Evolutionary conservation across 64 coral and sea anemone species (phyloP).

Genomic region (Platygyra sinensis): DNA sequence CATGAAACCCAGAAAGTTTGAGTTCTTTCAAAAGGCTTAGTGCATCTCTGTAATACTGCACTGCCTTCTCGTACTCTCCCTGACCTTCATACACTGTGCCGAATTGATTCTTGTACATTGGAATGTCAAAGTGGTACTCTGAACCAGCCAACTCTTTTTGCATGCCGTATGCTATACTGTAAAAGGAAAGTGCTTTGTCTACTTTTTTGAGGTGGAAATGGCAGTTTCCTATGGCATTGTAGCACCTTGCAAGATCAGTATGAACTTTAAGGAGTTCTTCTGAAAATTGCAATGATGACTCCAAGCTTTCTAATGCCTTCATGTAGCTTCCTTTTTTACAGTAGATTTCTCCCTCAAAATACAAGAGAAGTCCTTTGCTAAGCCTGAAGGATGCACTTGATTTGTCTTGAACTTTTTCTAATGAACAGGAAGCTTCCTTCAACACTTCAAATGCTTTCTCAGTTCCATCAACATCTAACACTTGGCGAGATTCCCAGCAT

Average conservation of each 20-base stretch:
- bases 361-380: neutral
- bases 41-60: slow-evolving; percentile 23
- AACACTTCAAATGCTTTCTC: neutral
- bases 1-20: slow-evolving; percentile 6
- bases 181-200: neutral
- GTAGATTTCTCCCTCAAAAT: neutral
- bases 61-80: slow-evolving; percentile 4
- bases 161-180: slow-evolving; percentile 23
- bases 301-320: neutral
- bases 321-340: neutral
- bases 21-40: slow-evolving; percentile 27
- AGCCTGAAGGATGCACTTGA: neutral
- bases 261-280: slow-evolving; percentile 14
- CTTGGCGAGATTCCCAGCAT: neutral
- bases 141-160: slow-evolving; percentile 1
- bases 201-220: neutral
- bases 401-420: neutral
- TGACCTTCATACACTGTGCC: slow-evolving; percentile 6
- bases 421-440: neutral
- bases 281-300: neutral
- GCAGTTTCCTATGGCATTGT: slow-evolving; percentile 46
- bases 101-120: slow-evolving; percentile 44
- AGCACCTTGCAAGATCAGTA: slow-evolving; percentile 15
- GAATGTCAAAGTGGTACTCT: slow-evolving; percentile 31
- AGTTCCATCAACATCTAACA: slow-evolving; percentile 3